phyloP scores from a whole-genome alignment of 2,113 vertebrate genomes.

The Toxostoma redivivum region DNA sequence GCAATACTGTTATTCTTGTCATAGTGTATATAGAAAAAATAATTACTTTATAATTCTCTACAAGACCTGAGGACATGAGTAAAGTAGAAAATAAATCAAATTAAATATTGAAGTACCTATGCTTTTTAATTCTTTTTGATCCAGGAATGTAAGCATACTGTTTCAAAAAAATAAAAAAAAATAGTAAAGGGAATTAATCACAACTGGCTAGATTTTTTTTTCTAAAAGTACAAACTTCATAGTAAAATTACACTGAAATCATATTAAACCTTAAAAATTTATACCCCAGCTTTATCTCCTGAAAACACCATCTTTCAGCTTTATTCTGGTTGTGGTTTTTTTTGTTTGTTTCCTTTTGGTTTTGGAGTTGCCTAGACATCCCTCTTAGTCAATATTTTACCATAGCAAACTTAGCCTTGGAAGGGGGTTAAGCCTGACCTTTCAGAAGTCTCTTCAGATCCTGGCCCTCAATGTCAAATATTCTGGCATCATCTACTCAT shows the following conservation, averaged over 20 bases:
- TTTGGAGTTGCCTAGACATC: not conserved
- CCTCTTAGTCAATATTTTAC: conserved; percentile 37
- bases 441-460: conserved; percentile 58
- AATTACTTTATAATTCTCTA: not conserved
- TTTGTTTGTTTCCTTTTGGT: not conserved
- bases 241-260: not conserved
- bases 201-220: not conserved
- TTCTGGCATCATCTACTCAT: conserved; percentile 28
- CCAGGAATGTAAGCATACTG: not conserved
- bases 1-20: not conserved
- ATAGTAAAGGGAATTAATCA: not conserved
- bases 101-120: not conserved
- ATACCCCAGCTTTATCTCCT: not conserved
- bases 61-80: not conserved
- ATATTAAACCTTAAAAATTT: not conserved
- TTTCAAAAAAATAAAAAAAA: not conserved
- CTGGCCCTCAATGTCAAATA: conserved; percentile 42
- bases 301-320: not conserved
- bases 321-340: not conserved
- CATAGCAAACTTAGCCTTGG: not conserved
- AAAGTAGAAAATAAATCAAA: not conserved
- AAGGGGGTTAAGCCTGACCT: conserved; percentile 9
- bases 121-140: not conserved
- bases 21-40: not conserved
- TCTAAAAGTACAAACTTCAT: not conserved